Conservation (phyloP, 2,797 vertebrate species). For the Carapus acus region DNA sequence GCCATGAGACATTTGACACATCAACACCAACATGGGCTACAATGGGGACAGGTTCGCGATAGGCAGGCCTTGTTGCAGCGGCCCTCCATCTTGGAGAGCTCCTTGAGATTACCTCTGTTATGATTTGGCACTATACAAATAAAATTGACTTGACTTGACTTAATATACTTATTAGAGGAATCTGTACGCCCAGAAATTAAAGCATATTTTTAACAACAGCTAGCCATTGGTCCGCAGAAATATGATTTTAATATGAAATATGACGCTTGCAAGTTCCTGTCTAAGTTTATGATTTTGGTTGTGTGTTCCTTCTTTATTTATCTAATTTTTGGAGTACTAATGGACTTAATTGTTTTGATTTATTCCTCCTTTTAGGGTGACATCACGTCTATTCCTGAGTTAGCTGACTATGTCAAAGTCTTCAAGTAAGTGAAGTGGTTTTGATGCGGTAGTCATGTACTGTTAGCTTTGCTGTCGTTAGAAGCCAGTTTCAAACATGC, state of each 20-base stretch:
- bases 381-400: conserved; percentile 98
- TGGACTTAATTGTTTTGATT: conserved; percentile 10
- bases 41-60: conserved; percentile 5
- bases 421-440: conserved; percentile 99
- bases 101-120: no score
- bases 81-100: conserved; percentile 11
- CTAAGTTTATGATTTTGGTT: conserved; percentile 20
- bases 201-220: conserved; percentile 18
- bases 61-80: conserved; percentile 18
- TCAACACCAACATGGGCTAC: conserved; percentile 2
- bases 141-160: no score
- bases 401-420: conserved; percentile 97
- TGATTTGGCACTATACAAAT: no score
- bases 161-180: conserved; percentile 52
- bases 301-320: conserved; percentile 10
- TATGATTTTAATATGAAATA: no score
- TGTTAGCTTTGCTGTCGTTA: no score
- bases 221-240: conserved; percentile 1
- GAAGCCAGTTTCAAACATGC: no score
- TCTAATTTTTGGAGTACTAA: conserved; percentile 18
- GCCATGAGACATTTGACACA: conserved; percentile 12
- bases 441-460: no score
- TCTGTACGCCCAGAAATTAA: conserved; percentile 25
- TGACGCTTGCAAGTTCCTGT: conserved; percentile 32
- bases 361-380: conserved; percentile 78